A percentile compares a stretch with the other conserved stretches of the same genome.
Evolutionary conservation across 2,888 invertebrate species (phyloP).

Genomic region (Hypomecis punctinalis): DNA sequence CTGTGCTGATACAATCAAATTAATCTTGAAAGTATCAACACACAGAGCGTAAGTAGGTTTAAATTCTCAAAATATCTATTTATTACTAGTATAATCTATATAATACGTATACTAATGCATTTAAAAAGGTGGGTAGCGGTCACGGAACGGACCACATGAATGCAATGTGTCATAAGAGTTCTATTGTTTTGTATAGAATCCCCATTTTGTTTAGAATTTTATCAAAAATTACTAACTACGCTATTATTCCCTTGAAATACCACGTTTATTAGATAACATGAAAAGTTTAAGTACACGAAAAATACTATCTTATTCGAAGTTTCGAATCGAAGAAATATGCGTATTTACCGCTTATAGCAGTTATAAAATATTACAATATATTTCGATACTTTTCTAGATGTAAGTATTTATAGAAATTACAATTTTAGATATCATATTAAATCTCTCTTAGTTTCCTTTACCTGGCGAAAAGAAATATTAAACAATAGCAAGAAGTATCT

Average conservation of each 20-base stretch:
- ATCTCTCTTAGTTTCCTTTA: too few species aligned
- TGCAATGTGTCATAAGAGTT: conserved; percentile 1
- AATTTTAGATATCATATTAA: background rate
- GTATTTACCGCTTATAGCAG: background rate
- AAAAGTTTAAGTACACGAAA: conserved; percentile 3
- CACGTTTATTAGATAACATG: background rate
- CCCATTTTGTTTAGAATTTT: conserved; percentile 3
- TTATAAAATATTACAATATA: too few species aligned
- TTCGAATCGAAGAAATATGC: conserved; percentile 1
- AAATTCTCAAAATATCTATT: conserved; percentile 19
- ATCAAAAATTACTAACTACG: conserved; percentile 7
- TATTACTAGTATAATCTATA: conserved; percentile 1
- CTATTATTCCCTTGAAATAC: conserved; percentile 1
- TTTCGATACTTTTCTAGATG: too few species aligned
- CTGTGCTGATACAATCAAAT: background rate
- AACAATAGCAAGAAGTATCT: too few species aligned
- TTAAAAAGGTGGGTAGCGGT: conserved; percentile 22
- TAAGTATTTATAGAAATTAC: background rate
- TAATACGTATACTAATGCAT: conserved; percentile 30
- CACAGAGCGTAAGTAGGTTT: conserved; percentile 4
- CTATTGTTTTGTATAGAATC: conserved; percentile 4
- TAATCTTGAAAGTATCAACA: conserved; percentile 11
- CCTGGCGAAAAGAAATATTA: too few species aligned
- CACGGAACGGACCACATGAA: background rate
- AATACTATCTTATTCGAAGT: conserved; percentile 7